These are phyloP conservation scores for Eulemur macaco DNA, from an alignment of 2,113 vertebrate species.

Conservation along the genomic window DNA sequence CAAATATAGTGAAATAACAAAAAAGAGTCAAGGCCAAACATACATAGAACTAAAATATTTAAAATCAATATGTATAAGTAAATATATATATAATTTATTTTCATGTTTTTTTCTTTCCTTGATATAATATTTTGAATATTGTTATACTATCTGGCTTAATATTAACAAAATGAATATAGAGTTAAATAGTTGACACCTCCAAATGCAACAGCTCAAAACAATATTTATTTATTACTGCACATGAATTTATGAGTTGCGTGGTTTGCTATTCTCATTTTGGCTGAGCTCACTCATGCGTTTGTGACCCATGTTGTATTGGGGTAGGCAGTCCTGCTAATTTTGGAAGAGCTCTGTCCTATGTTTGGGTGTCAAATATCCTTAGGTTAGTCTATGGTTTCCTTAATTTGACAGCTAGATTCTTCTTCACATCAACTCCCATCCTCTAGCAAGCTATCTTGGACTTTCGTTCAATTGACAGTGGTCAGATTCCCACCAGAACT, in stretches of 20 bases:
- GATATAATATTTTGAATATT: not conserved
- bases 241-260: not conserved
- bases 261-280: not conserved
- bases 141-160: not conserved
- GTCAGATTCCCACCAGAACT: not conserved
- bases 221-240: not conserved
- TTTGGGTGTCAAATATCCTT: not conserved
- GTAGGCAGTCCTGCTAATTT: not conserved
- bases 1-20: too few species aligned
- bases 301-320: not conserved
- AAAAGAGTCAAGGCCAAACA: not conserved
- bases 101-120: not conserved
- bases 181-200: not conserved
- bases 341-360: not conserved
- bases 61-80: not conserved
- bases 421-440: not conserved
- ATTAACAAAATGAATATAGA: not conserved
- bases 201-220: not conserved
- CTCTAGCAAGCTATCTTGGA: not conserved
- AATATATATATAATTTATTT: not conserved
- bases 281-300: not conserved
- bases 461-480: not conserved
- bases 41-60: not conserved
- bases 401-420: not conserved
- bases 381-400: not conserved